phyloP scores from a whole-genome alignment of 2,797 vertebrate genomes.

The Trachurus trachurus region DNA sequence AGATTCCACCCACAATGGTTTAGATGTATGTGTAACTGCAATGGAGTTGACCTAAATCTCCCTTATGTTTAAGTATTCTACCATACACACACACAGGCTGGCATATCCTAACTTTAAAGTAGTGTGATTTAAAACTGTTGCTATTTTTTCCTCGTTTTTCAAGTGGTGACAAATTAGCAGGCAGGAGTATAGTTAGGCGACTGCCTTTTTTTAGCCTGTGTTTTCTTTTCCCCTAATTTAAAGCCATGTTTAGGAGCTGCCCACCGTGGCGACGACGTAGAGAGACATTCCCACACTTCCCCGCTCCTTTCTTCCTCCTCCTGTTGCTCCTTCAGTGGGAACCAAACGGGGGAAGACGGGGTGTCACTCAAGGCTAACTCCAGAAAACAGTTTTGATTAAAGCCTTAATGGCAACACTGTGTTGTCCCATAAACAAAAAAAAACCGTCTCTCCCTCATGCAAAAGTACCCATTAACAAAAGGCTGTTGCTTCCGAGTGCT shows the following conservation, averaged over 20 bases:
- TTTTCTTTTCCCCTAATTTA: conserved; percentile 85
- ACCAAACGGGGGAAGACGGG: conserved; percentile 41
- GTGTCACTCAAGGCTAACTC: conserved; percentile 65
- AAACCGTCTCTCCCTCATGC: conserved; percentile 48
- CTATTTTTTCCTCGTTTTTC: conserved; percentile 77
- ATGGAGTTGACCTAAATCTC: conserved; percentile 73
- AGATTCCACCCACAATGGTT: conserved; percentile 73
- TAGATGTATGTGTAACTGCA: conserved; percentile 73
- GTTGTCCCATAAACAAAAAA: conserved; percentile 76
- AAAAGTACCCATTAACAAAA: conserved; percentile 67
- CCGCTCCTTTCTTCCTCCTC: conserved; percentile 68
- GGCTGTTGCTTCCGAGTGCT: conserved; percentile 70
- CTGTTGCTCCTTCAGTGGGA: conserved; percentile 70
- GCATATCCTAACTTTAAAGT: conserved; percentile 65
- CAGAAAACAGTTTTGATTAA: conserved; percentile 77
- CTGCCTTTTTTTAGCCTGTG: conserved; percentile 78
- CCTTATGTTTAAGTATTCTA: conserved; percentile 74
- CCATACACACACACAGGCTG: conserved; percentile 66
- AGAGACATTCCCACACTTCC: conserved; percentile 81
- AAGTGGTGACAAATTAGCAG: conserved; percentile 85
- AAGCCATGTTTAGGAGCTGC: conserved; percentile 81
- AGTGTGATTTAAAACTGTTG: conserved; percentile 75
- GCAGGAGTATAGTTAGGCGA: conserved; percentile 75
- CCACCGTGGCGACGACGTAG: conserved; percentile 71
- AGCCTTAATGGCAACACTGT: conserved; percentile 74